Base-by-base conservation (phyloP, 2,888 invertebrate genomes). In the Chamaedrilus cognettii region DNA sequence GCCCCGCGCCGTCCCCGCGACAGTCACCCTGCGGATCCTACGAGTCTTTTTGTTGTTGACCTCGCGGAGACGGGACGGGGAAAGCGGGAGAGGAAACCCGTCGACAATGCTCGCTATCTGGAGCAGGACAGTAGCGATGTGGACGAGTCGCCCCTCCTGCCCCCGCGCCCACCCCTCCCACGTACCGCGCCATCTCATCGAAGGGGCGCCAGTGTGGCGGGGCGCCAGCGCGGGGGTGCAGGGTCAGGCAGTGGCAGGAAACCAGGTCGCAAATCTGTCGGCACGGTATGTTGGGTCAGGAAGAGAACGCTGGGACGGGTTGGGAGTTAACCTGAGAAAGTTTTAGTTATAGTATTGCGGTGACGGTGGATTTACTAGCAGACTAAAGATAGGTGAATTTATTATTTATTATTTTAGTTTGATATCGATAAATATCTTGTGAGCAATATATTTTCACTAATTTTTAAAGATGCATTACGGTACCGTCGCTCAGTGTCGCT, bases 61-160 rank as follows among this genome's bases (percentile, higher is more conserved):
- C 30, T 28, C n/a, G 60, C 15, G 23, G 61, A 61, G 23, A 62
- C 31, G 11, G 62, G 62, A 51, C 30, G 62, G 30, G 62, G 62
- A 51, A 62, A 62, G 52, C 26, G 64, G 26, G 56, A 31, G 30
- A 30, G 64, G 23, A 64, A 64, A 33, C 56, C 55, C 19, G 28
- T 31, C 19, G 33, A 19, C 15, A 42, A 57, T 49, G n/a, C 34
- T 7, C 28, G 35, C 3, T 34, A 34, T 56, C 55, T 32, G n/a
- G 60, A 66, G 26, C 26, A 15, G 1, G 60, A 60, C 11, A 33
- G 26, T 28, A 30, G 42, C 7, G 55, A 51, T 31, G 51, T 26
- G 34, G 66, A 61, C n/a, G n/a, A n/a, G n/a, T n/a, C n/a, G n/a
- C n/a, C n/a, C n/a, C 1, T 32, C 42, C 15, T 23, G 11, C 23